Base-by-base conservation (phyloP, 2,797 vertebrate genomes). In the Parauchenoglanis ngamensis region DNA sequence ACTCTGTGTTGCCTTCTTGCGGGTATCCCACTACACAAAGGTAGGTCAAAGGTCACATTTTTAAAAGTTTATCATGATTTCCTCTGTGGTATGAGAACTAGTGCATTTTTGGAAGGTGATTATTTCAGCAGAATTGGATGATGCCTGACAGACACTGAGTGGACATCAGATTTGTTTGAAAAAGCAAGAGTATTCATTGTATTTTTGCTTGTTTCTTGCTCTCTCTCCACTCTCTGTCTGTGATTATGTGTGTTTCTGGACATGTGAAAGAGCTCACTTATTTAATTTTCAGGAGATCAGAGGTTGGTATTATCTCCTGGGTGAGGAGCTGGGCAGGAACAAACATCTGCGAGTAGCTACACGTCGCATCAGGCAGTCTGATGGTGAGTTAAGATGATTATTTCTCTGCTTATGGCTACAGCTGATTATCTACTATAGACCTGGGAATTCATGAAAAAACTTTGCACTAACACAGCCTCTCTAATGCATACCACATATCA, bases 251-350 rank as follows among this genome's bases (percentile, higher is more conserved):
- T 67, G 8, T 3, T 83, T 54, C 44, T 67, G 44, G 44, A 52
- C 61, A 49, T 49, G 80, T 82, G 23, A 67, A 49, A 83, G 17
- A 61, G 10, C 57, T 88, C 35, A 85, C 15, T 88, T 78, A 90
- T 59, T 84, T 61, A 52, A 59, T 77, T 65, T 35, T 92, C 93
- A 98, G 97, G 94, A 95, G 61, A 91, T 97, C 92, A 94, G 87
- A 3, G 97, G 97, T 89, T 98, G 97, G 97, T 98, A 98, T 92
- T 97, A 97, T 89, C 96, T 98, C 46, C 94, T 98, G 0, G 95
- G 94, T 23, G 94, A 96, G 89, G 95, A 96, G 86, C 93, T 97
- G 90, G 97, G 97, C 75, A 90, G 90, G 85, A 96, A 94, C 87
- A 98, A 98, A 93, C 97, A 98, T 92, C 92, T 98, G 91, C 97